These are phyloP conservation scores for Engraulis encrasicolus DNA, from an alignment of 2,113 vertebrate species.

Conservation along the genomic window DNA sequence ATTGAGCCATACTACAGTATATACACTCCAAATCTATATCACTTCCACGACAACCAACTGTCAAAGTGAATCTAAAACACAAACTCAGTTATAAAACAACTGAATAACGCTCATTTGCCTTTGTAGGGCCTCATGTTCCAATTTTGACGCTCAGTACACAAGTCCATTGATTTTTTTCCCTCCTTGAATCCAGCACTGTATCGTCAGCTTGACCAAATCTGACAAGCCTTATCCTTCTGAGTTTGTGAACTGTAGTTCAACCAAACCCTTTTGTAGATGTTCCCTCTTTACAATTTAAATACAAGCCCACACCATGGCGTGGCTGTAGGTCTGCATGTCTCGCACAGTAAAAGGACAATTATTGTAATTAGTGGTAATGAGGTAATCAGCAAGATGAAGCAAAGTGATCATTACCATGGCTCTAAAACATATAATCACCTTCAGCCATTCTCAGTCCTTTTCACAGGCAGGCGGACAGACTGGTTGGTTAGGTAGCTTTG, in stretches of 20 bases:
- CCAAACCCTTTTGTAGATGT: background rate
- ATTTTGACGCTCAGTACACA: background rate
- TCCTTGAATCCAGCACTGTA: background rate
- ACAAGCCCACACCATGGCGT: background rate
- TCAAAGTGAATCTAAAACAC: background rate
- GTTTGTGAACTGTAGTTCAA: background rate
- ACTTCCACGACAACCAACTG: background rate
- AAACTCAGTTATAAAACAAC: background rate
- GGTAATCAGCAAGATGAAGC: background rate
- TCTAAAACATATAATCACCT: constrained; percentile 13
- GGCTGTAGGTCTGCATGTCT: constrained; percentile 1
- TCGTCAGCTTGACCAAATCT: background rate
- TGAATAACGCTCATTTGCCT: background rate
- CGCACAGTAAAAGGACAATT: background rate
- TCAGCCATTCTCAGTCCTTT: background rate
- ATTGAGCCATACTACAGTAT: background rate
- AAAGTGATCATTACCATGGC: constrained; percentile 14
- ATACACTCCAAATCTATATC: background rate
- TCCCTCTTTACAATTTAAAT: background rate
- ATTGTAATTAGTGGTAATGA: constrained; percentile 3
- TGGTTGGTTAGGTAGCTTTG: background rate
- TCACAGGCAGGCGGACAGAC: background rate
- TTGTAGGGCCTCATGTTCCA: background rate
- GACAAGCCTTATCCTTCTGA: background rate
- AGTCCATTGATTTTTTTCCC: background rate